These are phyloP conservation scores for Ylistrum balloti DNA, from an alignment of 1,140 invertebrate species.

Conservation along the genomic window DNA sequence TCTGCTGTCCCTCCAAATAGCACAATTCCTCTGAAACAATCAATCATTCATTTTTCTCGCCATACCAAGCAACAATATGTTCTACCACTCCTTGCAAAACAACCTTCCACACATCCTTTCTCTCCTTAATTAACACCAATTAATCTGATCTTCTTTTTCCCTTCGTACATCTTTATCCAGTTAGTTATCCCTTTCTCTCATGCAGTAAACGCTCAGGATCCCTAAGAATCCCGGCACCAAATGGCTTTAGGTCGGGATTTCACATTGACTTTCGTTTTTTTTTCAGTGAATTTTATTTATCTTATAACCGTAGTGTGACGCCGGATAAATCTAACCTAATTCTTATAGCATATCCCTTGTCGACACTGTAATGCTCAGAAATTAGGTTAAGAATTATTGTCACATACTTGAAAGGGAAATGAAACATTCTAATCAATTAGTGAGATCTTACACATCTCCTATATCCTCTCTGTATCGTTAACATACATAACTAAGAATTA, in stretches of 20 bases:
- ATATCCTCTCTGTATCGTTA: neutral
- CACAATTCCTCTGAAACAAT: no score
- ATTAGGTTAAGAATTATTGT: neutral
- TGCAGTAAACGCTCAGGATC: no score
- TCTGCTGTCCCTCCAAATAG: no score
- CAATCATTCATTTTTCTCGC: no score
- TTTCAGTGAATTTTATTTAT: neutral
- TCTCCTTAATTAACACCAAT: no score
- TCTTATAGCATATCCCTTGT: neutral
- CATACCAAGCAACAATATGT: no score
- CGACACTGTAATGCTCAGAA: neutral
- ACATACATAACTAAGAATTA: neutral
- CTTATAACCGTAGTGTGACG: neutral
- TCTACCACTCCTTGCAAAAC: no score
- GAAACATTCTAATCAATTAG: neutral
- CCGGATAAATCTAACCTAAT: neutral
- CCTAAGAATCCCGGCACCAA: no score
- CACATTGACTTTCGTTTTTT: neutral
- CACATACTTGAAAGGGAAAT: neutral
- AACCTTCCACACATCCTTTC: no score
- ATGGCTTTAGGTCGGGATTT: neutral
- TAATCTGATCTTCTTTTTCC: no score
- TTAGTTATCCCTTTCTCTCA: no score
- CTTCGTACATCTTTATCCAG: no score
- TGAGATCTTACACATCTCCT: neutral